phyloP scores from a whole-genome alignment of 2,797 vertebrate genomes.

The Sebastes iracundus region DNA sequence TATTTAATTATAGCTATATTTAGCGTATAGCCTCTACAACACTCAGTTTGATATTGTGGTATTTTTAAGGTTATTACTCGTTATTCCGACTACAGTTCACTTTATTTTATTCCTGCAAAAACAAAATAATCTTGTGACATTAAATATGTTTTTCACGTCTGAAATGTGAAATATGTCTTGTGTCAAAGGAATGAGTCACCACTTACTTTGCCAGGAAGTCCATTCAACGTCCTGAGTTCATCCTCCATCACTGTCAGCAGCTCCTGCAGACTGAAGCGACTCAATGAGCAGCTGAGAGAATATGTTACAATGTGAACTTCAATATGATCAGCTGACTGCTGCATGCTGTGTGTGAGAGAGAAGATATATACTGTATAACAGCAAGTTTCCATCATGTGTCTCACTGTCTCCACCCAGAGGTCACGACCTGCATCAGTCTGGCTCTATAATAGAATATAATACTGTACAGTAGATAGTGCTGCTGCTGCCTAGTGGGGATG shows the following conservation, averaged over 20 bases:
- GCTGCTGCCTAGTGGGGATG: background rate
- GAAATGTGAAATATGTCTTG: too few species aligned
- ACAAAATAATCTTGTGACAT: too few species aligned
- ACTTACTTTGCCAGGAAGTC: slow-evolving; percentile 3
- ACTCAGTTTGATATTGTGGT: too few species aligned
- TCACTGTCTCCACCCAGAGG: slow-evolving; percentile 35
- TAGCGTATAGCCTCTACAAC: too few species aligned
- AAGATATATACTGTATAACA: too few species aligned
- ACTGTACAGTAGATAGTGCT: background rate
- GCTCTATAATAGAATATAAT: background rate
- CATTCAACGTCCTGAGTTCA: background rate
- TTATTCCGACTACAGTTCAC: too few species aligned
- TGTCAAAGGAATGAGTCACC: background rate
- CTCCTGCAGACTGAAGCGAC: background rate
- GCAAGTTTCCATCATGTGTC: background rate
- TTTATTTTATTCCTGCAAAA: background rate
- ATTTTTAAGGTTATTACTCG: too few species aligned
- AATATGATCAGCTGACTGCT: too few species aligned
- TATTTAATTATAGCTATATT: too few species aligned
- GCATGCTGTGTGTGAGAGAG: background rate
- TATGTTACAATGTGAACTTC: background rate
- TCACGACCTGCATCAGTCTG: background rate
- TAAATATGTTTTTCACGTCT: too few species aligned
- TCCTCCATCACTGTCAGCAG: background rate
- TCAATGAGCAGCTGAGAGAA: background rate